Base-by-base conservation (phyloP, 1,140 invertebrate genomes). In the Drosophila mauritiana region DNA sequence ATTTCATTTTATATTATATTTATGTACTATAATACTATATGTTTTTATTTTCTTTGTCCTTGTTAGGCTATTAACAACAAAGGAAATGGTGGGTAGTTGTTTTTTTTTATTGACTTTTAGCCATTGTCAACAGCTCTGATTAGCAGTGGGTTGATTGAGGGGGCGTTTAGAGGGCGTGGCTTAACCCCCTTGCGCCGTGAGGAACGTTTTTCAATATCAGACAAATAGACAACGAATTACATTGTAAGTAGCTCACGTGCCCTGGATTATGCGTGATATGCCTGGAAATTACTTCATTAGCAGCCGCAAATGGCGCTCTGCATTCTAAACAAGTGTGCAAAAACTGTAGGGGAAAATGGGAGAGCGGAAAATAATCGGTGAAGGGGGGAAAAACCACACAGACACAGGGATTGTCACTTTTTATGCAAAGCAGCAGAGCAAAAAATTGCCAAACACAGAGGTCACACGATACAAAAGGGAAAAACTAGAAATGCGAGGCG, bases 211-310 rank as follows among this genome's bases (percentile, higher is more conserved):
- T 88, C 83, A 88, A 88, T 88, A 88, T 88, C 85, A 89, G 78
- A 89, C 84, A 89, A 89, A 89, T 89, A 89, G 84, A 89, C 84
- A 89, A 84, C 84, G 84, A 89, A 89, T 89, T 89, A 89, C 85
- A 84, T 90, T 90, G 80, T 89, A 89, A 89, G 84, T 89, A 89
- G 84, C 84, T 89, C 84, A 89, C 84, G 84, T 89, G 84, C 84
- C 83, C 73, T 74, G 80, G 84, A 89, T 89, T 89, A 89, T 89
- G 84, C 84, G 84, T 89, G 84, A 89, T 89, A 89, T 89, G 84
- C 85, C 85, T 89, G 64, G 73, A 89, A 89, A 89, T 89, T 89
- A 89, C 84, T 89, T 89, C 84, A 89, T 89, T 89, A 89, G 80
- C 85, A 84, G 85, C 85, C 80, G 51, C 85, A 89, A 89, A 89